Evolutionary conservation across 2,113 vertebrate genomes (phyloP).

Genomic region (Elanus axillaris): DNA sequence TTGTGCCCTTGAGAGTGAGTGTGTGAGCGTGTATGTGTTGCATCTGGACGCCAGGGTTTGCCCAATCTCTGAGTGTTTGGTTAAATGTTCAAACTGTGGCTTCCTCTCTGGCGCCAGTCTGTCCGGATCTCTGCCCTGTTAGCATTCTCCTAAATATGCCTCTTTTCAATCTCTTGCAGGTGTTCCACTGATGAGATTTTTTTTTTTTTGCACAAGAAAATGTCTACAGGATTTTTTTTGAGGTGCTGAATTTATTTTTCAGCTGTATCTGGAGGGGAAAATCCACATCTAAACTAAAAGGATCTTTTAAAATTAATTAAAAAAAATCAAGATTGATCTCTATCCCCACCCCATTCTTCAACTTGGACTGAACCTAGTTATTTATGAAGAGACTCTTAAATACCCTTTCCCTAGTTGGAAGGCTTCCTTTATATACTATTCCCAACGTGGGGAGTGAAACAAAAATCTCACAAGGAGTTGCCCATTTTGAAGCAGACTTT

Average conservation of each 20-base stretch:
- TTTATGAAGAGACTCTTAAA: slow-evolving; percentile 97
- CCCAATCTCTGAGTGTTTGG: slow-evolving; percentile 93
- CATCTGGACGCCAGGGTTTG: slow-evolving; percentile 94
- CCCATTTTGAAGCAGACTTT: slow-evolving; percentile 82
- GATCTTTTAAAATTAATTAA: slow-evolving; percentile 62
- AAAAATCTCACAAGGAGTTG: slow-evolving; percentile 77
- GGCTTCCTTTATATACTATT: slow-evolving; percentile 88
- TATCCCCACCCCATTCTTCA: slow-evolving; percentile 78
- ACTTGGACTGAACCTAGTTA: slow-evolving; percentile 89
- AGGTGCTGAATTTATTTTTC: slow-evolving; percentile 79
- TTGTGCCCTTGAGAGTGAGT: slow-evolving; percentile 34
- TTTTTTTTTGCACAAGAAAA: slow-evolving; percentile 72
- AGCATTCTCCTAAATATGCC: slow-evolving; percentile 89
- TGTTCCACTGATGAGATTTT: slow-evolving; percentile 82
- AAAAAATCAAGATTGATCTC: slow-evolving; percentile 75
- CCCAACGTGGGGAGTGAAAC: slow-evolving; percentile 84
- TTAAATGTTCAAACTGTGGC: slow-evolving; percentile 96
- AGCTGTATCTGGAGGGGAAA: slow-evolving; percentile 63
- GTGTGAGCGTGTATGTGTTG: slow-evolving; percentile 71
- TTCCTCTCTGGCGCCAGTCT: slow-evolving; percentile 97
- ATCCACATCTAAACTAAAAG: slow-evolving; percentile 70
- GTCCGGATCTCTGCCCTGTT: slow-evolving; percentile 94
- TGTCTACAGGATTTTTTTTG: slow-evolving; percentile 68
- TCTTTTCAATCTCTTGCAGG: slow-evolving; percentile 97
- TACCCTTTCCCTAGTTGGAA: slow-evolving; percentile 94